These are phyloP conservation scores for Rhopalosiphum maidis DNA, from an alignment of 1,140 invertebrate genomes.

Conservation along the genomic window DNA sequence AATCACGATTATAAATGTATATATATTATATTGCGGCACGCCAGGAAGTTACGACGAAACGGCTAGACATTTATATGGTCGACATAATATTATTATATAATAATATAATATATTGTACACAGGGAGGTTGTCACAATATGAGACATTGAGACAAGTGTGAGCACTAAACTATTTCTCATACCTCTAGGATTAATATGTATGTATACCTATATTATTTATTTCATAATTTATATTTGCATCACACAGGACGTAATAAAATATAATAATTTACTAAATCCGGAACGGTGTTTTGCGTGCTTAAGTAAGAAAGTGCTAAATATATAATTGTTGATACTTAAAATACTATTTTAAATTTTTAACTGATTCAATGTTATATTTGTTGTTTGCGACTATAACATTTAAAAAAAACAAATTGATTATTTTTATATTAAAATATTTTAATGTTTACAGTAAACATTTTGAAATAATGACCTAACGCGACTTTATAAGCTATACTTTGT, in stretches of 20 bases:
- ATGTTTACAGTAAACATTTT: no score
- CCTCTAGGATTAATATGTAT: not conserved
- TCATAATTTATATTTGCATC: not conserved
- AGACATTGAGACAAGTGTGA: not conserved
- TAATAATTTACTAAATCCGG: no score
- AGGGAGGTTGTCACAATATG: not conserved
- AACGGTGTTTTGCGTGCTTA: no score
- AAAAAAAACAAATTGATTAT: no score
- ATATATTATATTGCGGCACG: not conserved
- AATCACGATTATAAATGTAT: not conserved
- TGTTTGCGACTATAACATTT: no score
- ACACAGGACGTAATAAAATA: not conserved
- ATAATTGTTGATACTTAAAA: not conserved
- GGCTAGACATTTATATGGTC: not conserved
- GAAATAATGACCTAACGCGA: no score
- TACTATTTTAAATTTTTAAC: not conserved
- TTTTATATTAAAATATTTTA: no score
- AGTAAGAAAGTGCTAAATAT: not conserved
- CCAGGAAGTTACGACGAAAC: not conserved
- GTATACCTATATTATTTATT: not conserved
- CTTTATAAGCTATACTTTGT: no score
- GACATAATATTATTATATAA: not conserved
- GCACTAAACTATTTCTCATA: not conserved
- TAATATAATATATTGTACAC: not conserved
- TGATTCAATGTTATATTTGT: no score